A percentile compares a stretch with the other conserved stretches of the same genome.
These are phyloP conservation scores for Moxostoma hubbsi DNA, from an alignment of 2,797 vertebrate genomes.

Conservation along the genomic window DNA sequence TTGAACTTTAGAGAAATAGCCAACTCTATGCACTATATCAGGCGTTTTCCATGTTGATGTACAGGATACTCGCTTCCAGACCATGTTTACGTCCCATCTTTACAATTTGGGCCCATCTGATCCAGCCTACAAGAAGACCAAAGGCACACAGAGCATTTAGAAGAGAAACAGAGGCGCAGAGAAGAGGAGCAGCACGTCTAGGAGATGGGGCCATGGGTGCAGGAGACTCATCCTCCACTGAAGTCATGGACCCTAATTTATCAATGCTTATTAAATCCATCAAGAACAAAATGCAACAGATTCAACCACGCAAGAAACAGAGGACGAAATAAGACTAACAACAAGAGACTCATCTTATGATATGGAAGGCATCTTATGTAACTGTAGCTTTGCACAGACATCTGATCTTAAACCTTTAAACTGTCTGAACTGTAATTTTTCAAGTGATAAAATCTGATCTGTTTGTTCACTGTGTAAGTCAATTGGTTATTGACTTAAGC, in stretches of 20 bases:
- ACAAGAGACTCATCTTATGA: neutral
- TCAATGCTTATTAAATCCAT: slow-evolving; percentile 91
- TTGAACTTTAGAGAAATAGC: too few relatives aligned
- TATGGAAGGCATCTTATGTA: too few relatives aligned
- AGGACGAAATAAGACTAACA: slow-evolving; percentile 69
- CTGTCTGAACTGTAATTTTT: too few relatives aligned
- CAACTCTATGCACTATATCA: neutral
- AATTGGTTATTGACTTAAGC: too few relatives aligned
- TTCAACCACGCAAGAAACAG: slow-evolving; percentile 89
- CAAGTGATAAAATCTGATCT: too few relatives aligned
- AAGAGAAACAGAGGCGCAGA: slow-evolving; percentile 87
- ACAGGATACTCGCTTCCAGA: slow-evolving; percentile 88
- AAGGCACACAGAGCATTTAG: slow-evolving; percentile 87
- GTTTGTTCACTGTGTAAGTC: too few relatives aligned
- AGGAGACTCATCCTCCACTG: slow-evolving; percentile 59
- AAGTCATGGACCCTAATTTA: slow-evolving; percentile 81
- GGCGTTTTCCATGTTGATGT: slow-evolving; percentile 84
- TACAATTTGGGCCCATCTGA: slow-evolving; percentile 95
- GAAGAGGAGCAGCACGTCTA: slow-evolving; percentile 65
- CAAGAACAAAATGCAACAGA: slow-evolving; percentile 90
- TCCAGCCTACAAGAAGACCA: slow-evolving; percentile 91
- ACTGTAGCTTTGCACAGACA: too few relatives aligned
- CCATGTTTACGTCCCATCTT: slow-evolving; percentile 92
- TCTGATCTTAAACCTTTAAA: too few relatives aligned
- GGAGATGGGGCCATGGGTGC: slow-evolving; percentile 46